These are phyloP conservation scores for Piprites chloris DNA, from an alignment of 2,113 vertebrate genomes.

Conservation along the genomic window DNA sequence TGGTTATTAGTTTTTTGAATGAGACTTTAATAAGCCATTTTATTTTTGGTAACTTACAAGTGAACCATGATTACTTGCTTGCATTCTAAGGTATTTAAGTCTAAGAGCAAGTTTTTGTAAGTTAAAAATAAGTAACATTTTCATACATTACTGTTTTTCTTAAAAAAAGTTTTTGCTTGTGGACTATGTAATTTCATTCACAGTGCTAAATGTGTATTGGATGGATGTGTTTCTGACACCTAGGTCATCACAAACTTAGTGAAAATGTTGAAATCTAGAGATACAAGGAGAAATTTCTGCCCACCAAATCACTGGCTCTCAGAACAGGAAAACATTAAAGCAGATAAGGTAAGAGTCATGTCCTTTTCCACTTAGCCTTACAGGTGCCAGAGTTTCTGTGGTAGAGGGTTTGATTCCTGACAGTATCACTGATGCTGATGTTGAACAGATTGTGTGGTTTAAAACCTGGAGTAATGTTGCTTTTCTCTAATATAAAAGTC, in stretches of 20 bases:
- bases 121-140: background rate
- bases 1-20: background rate
- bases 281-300: conserved; percentile 93
- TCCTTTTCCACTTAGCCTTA: background rate
- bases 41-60: background rate
- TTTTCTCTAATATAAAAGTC: background rate
- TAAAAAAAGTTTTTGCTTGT: background rate
- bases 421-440: background rate
- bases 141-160: background rate
- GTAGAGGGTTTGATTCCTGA: background rate
- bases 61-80: background rate
- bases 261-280: conserved; percentile 97
- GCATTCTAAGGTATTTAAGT: background rate
- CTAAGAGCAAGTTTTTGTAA: background rate
- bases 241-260: conserved; percentile 98
- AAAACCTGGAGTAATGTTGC: background rate
- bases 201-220: background rate
- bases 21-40: background rate
- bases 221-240: background rate
- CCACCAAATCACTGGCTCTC: conserved; percentile 96
- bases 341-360: conserved; percentile 85
- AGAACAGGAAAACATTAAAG: conserved; percentile 93
- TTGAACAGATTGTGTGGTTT: background rate
- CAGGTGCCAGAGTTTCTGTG: background rate
- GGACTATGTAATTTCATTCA: background rate